Evolutionary conservation across 1,140 invertebrate species (phyloP).

Genomic region (Ceratosolen fusciceps): DNA sequence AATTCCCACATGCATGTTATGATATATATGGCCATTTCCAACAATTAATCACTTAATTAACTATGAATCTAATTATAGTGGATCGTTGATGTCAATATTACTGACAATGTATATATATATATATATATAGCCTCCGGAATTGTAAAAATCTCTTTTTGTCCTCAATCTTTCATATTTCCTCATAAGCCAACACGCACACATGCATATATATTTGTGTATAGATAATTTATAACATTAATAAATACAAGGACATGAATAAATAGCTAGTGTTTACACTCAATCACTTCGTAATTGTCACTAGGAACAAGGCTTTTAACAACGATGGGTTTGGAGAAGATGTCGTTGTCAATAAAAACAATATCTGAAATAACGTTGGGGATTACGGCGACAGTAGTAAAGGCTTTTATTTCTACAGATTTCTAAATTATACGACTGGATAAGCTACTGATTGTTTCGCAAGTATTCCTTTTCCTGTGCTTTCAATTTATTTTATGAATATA

Average conservation of each 20-base stretch:
- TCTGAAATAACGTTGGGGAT: not conserved
- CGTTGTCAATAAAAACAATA: too few relatives aligned
- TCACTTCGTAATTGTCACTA: slow-evolving; percentile 57
- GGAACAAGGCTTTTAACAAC: not conserved
- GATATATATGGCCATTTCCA: not conserved
- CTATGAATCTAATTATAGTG: not conserved
- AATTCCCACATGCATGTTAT: not conserved
- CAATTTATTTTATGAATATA: too few relatives aligned
- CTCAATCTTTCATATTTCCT: not conserved
- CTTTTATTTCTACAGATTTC: not conserved
- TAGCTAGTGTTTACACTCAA: slow-evolving; percentile 65
- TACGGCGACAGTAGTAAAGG: not conserved
- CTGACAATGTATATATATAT: not conserved
- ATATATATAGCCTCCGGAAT: not conserved
- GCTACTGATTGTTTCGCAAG: not conserved
- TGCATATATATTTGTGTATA: slow-evolving; percentile 60
- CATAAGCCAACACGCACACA: too few relatives aligned
- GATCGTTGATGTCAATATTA: not conserved
- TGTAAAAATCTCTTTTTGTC: not conserved
- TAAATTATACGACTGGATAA: not conserved
- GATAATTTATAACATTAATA: slow-evolving; percentile 67
- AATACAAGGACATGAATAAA: slow-evolving; percentile 67
- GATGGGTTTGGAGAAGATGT: too few relatives aligned
- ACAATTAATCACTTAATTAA: too few relatives aligned
- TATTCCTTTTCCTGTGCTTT: not conserved